phyloP scores from a whole-genome alignment of 1,140 invertebrate species.

The Calosoma granatense region DNA sequence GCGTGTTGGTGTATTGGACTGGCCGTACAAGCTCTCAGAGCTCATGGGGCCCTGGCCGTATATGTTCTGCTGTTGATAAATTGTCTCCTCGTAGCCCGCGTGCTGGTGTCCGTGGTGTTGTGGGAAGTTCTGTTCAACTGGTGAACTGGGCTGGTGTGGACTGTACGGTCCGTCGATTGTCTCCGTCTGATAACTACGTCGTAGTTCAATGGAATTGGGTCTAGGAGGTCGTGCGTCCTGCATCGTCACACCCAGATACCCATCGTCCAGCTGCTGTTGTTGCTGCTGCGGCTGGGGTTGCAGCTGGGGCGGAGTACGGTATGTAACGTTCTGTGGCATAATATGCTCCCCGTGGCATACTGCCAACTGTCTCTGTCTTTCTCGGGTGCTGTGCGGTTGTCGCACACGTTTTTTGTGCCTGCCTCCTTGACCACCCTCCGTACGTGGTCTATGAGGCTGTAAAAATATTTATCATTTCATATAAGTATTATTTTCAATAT shows the following conservation, averaged over 20 bases:
- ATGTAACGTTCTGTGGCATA: conserved; percentile 53
- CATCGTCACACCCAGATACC: neutral
- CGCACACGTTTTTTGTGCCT: conserved; percentile 73
- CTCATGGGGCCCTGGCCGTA: conserved; percentile 29
- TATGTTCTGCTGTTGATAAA: conserved; percentile 27
- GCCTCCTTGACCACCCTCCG: conserved; percentile 45
- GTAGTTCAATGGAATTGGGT: conserved; percentile 67
- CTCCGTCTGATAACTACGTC: conserved; percentile 53
- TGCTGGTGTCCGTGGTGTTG: conserved; percentile 24
- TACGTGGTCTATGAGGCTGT: conserved; percentile 47
- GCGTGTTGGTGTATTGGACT: conserved; percentile 42
- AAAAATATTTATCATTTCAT: neutral
- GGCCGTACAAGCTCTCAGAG: conserved; percentile 35
- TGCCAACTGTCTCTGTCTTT: conserved; percentile 71
- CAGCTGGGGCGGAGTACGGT: conserved; percentile 32
- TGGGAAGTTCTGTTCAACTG: neutral
- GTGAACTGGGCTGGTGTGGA: neutral
- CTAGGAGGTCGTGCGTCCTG: conserved; percentile 42
- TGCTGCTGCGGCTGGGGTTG: conserved; percentile 19
- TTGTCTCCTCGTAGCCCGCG: conserved; percentile 29
- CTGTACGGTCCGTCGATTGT: conserved; percentile 38
- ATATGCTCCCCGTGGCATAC: conserved; percentile 79
- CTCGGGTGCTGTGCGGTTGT: conserved; percentile 76
- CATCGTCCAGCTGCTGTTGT: conserved; percentile 10
- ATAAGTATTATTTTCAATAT: neutral